Evolutionary conservation across 2,797 vertebrate genomes (phyloP).

Genomic region (Paedocypris micromegethes): DNA sequence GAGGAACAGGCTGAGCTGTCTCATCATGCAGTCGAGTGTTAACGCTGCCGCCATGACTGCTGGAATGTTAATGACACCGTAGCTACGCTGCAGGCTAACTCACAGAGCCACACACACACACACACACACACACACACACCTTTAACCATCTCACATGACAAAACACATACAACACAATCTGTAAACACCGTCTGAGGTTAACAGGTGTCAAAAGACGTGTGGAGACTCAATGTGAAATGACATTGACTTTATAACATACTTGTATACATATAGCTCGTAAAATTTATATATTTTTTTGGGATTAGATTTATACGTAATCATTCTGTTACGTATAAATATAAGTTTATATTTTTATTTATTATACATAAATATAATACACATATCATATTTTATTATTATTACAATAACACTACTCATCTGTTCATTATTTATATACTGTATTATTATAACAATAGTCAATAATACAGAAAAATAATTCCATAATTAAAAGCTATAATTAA

Average conservation of each 20-base stretch:
- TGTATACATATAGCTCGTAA: constrained; percentile 14
- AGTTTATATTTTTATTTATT: too few species aligned
- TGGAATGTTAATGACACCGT: constrained; percentile 70
- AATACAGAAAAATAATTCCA: too few species aligned
- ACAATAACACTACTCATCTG: too few species aligned
- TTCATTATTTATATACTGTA: too few species aligned
- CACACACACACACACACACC: constrained; percentile 38
- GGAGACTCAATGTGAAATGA: constrained; percentile 9
- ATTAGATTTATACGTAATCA: too few species aligned
- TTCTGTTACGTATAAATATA: too few species aligned
- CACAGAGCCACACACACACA: constrained; percentile 38
- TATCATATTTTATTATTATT: too few species aligned
- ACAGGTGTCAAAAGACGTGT: constrained; percentile 31
- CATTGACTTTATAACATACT: constrained; percentile 17
- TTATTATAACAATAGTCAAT: too few species aligned
- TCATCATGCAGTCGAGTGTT: constrained; percentile 58
- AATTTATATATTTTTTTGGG: not conserved
- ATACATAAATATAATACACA: too few species aligned
- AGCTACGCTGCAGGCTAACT: constrained; percentile 54
- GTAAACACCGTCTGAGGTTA: constrained; percentile 29
- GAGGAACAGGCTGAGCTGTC: constrained; percentile 53
- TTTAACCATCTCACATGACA: constrained; percentile 60
- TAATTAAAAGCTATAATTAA: too few species aligned
- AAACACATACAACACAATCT: constrained; percentile 57
- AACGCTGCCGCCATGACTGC: constrained; percentile 57